Base-by-base conservation (phyloP, 2,797 vertebrate species). In the Pipistrellus kuhlii region DNA sequence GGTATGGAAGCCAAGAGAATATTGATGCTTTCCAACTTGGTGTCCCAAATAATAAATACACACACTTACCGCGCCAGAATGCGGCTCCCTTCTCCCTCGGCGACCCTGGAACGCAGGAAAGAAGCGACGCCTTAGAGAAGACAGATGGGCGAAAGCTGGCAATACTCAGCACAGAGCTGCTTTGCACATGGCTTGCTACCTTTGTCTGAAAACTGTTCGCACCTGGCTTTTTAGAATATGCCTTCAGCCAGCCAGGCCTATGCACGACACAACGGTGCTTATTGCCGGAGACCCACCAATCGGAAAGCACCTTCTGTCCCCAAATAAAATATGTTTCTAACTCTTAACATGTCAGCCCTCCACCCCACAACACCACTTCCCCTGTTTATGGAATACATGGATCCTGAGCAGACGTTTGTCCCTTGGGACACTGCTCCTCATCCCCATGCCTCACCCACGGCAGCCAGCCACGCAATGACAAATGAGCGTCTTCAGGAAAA, bases 251-350 rank as follows among this genome's bases (percentile, higher is more conserved):
- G 75, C 46, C 69, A 68, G 85, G n/a, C 77, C 64, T 68, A 85
- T 87, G 88, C 91, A n/a, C 21, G 76, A 73, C 30, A 64, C 23
- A 71, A 41, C 87, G 91, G 71, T 91, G 71, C 95, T 94, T 94
- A 87, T 94, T 88, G 92, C 68, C 82, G 87, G 85, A 84, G 88
- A 91, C 68, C 83, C 53, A 53, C 95, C 97, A 95, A 96, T 95
- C 94, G 82, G 96, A 92, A 87, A 44, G 89, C 48, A 85, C 15
- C 66, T 72, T 85, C 72, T 93, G 82, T 86, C 84, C 88, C 75
- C 25, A 93, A 92, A 85, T 96, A 95, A 97, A 95, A 95, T 93
- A 93, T 68, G 90, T 86, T 95, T 94, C 86, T 78, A 90, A 95
- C 96, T 94, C 75, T 66, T 66, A 71, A 83, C 84, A 62, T 71